These are phyloP conservation scores for Mythimna loreyi DNA, from an alignment of 2,888 invertebrate genomes.

Conservation along the genomic window DNA sequence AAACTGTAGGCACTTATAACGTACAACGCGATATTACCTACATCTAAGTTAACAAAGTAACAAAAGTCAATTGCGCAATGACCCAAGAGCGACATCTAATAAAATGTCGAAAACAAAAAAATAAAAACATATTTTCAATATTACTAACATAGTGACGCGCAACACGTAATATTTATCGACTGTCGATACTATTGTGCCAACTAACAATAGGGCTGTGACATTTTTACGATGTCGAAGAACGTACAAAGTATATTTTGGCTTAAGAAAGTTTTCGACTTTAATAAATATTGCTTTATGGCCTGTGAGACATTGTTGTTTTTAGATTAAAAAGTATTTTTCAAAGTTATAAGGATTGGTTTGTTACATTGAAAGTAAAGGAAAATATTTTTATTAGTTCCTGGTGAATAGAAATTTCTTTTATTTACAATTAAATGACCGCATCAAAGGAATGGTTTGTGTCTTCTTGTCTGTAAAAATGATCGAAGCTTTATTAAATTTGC, in stretches of 20 bases:
- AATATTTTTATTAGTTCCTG: conserved; percentile 11
- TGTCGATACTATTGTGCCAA: conserved; percentile 66
- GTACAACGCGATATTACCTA: too few species aligned
- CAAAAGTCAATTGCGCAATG: conserved; percentile 10
- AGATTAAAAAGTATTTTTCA: conserved; percentile 48
- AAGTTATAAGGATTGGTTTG: background rate
- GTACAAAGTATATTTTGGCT: conserved; percentile 56
- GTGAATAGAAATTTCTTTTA: background rate
- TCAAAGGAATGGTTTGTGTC: too few species aligned
- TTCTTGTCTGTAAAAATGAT: too few species aligned
- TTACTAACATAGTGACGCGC: conserved; percentile 58
- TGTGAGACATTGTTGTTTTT: conserved; percentile 50
- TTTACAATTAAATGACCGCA: too few species aligned
- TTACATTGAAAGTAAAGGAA: background rate
- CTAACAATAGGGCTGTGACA: conserved; percentile 69
- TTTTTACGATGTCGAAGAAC: conserved; percentile 67
- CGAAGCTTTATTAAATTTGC: too few species aligned
- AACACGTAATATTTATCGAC: conserved; percentile 72
- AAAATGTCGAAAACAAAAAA: conserved; percentile 36
- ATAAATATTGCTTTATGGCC: conserved; percentile 58
- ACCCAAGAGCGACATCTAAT: conserved; percentile 17
- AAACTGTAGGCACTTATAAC: too few species aligned
- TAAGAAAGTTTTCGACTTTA: conserved; percentile 54
- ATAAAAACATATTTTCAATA: conserved; percentile 45
- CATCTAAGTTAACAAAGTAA: background rate